These are phyloP conservation scores for Idaea aversata DNA, from an alignment of 2,888 invertebrate species.

Conservation along the genomic window DNA sequence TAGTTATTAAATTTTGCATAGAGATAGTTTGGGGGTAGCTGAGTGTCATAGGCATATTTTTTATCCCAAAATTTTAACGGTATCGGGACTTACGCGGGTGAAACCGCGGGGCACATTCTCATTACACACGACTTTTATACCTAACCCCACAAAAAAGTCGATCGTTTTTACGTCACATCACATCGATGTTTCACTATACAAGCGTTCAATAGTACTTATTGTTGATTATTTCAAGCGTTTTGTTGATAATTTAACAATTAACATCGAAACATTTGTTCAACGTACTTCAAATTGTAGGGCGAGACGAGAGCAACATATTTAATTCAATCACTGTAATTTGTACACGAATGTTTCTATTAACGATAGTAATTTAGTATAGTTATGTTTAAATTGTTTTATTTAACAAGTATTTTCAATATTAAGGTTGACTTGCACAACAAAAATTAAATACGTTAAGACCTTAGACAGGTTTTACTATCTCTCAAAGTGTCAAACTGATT, in stretches of 20 bases:
- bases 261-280: background rate
- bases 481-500: no score
- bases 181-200: background rate
- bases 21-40: no score
- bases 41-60: no score
- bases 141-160: no score
- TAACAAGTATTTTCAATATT: background rate
- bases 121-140: no score
- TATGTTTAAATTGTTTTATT: background rate
- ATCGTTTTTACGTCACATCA: no score
- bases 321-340: constrained; percentile 3
- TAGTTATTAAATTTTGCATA: no score
- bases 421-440: background rate
- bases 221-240: background rate
- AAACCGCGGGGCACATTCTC: no score
- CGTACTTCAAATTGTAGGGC: background rate
- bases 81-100: no score
- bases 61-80: no score
- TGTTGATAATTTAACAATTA: background rate
- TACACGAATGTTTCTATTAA: constrained; percentile 6
- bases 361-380: constrained; percentile 6
- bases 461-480: no score
- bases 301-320: background rate
- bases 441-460: background rate
- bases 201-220: background rate